Conservation (phyloP, 2,888 invertebrate species). For the Protodeltote pygarga region DNA sequence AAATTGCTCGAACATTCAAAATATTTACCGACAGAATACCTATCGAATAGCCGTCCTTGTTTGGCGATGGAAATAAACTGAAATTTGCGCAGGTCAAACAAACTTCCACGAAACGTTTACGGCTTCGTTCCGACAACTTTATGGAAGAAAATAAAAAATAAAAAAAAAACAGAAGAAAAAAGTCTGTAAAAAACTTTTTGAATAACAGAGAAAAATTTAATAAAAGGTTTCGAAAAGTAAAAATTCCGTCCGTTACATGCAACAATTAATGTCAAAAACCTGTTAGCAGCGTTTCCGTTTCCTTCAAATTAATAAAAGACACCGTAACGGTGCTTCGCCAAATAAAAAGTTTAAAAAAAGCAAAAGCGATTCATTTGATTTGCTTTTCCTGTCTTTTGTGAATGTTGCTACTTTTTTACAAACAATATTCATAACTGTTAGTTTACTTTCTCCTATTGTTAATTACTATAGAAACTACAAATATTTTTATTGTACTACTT, state of each 20-base stretch:
- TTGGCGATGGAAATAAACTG: background rate
- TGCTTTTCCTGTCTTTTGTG: conserved; percentile 58
- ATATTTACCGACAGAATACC: background rate
- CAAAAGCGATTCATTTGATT: conserved; percentile 42
- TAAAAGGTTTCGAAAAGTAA: conserved; percentile 11
- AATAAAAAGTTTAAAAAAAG: conserved; percentile 50
- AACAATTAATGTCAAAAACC: conserved; percentile 53
- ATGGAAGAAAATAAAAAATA: background rate
- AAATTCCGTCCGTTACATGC: conserved; percentile 41
- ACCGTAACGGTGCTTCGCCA: conserved; percentile 52
- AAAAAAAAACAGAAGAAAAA: background rate
- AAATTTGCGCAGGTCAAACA: background rate
- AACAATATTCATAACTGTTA: conserved; percentile 1
- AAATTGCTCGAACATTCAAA: background rate
- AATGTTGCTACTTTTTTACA: conserved; percentile 1
- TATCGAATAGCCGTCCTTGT: conserved; percentile 7
- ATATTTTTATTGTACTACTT: background rate
- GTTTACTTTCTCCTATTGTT: background rate
- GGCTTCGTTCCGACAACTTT: background rate
- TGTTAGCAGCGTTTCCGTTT: conserved; percentile 68
- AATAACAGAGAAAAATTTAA: background rate
- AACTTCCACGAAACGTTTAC: background rate
- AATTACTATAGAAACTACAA: too few relatives aligned
- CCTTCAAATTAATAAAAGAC: conserved; percentile 61
- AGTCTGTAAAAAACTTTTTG: background rate